Evolutionary conservation across 2,797 vertebrate species (phyloP).

Genomic region (Hypotaenidia okinawae): DNA sequence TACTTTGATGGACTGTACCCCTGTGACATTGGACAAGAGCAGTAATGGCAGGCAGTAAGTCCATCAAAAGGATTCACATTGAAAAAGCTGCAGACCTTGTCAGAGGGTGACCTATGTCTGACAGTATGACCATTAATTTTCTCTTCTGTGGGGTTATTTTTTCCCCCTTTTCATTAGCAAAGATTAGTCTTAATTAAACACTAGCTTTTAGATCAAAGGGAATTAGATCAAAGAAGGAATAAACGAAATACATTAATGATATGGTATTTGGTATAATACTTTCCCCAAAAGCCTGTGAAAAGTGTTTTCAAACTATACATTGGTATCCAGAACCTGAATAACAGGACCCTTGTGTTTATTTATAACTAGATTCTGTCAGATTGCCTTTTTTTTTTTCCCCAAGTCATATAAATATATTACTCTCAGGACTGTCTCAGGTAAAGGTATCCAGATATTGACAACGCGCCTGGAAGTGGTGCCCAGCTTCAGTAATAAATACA

Average conservation of each 20-base stretch:
- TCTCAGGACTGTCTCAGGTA: neutral
- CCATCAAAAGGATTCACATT: neutral
- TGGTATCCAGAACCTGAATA: neutral
- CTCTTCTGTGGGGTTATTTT: neutral
- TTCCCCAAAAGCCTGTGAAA: neutral
- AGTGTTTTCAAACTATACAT: neutral
- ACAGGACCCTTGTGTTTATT: neutral
- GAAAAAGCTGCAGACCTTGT: constrained; percentile 2
- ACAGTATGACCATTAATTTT: neutral
- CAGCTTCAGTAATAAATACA: neutral
- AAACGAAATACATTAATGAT: neutral
- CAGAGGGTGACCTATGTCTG: neutral
- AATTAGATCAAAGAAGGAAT: constrained; percentile 24
- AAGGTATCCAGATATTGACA: neutral
- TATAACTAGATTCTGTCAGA: neutral
- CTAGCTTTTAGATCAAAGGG: constrained; percentile 15
- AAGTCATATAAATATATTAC: neutral
- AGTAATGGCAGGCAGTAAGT: neutral
- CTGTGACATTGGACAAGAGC: neutral
- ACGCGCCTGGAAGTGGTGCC: neutral
- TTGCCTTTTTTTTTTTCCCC: neutral
- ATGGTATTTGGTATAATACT: neutral
- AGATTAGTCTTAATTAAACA: constrained; percentile 53
- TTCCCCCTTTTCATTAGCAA: neutral
- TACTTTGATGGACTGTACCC: constrained; percentile 20